Base-by-base conservation (phyloP, 2,113 vertebrate species). In the Tetrax tetrax region DNA sequence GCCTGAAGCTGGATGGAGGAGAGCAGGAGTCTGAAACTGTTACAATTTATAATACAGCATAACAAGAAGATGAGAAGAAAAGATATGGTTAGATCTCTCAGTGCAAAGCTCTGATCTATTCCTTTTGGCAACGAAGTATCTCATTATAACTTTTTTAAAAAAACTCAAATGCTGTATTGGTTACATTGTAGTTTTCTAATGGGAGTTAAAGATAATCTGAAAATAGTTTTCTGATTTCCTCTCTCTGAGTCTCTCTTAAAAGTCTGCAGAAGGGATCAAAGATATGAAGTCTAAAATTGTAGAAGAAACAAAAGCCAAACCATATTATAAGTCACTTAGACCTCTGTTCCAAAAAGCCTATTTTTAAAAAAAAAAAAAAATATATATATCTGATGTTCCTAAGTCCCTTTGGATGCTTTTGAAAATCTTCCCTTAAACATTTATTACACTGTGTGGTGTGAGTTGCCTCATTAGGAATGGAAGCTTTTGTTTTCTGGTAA, bases 11-110 rank as follows among this genome's bases (percentile, higher is more conserved):
- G 43, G 45, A 80, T 79, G 29, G 47, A 90, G 35, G 28, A 90
- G 6, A 53, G 37, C 14, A 61, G 50, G 47, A 74, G 31, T 71
- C 38, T 93, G 72, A 90, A 95, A 82, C 53, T 80, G 70, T 90
- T 93, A 65, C 45, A 87, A 79, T 90, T 78, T 86, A 86, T 88
- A 95, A 82, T 76, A 72, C 25, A 56, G 13, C 18, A 71, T 77
- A 93, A 68, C 35, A 86, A 70, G 59, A 90, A 83, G 71, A 94
- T 60, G 57, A 94, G 64, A 91, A 84, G 41, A 84, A 92, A 89
- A 93, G 6, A 51, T 56, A 54, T 19, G 15, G 50, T 78, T 96
- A 79, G 45, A 78, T 80, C 14, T 87, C 29, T 78, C 64, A 90
- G 19, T 56, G 48, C 38, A 90, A 82, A 41, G 11, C 33, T 80